Conservation (phyloP, 2,797 vertebrate species). For the Macroramphosus scolopax region DNA sequence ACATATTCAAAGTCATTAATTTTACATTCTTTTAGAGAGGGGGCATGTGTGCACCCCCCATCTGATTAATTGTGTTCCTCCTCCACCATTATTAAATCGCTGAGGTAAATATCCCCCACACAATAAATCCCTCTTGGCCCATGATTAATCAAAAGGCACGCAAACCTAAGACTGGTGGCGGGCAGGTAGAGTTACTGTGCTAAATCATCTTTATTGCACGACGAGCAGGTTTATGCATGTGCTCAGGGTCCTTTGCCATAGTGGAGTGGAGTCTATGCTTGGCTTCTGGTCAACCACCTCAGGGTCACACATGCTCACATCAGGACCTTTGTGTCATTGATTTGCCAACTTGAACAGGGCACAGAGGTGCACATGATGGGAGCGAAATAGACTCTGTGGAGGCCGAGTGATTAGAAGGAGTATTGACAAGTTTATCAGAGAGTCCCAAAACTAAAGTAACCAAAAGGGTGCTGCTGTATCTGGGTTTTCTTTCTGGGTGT, state of each 20-base stretch:
- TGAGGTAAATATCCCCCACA: slow-evolving; percentile 82
- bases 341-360: slow-evolving; percentile 50
- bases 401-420: slow-evolving; percentile 57
- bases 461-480: slow-evolving; percentile 1
- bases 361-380: slow-evolving; percentile 46
- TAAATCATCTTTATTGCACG: slow-evolving; percentile 81
- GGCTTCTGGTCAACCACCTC: slow-evolving; percentile 56
- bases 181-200: slow-evolving; percentile 76
- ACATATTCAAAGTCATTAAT: slow-evolving; percentile 83
- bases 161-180: slow-evolving; percentile 74
- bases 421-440: slow-evolving; percentile 34
- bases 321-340: slow-evolving; percentile 58
- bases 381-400: slow-evolving; percentile 52
- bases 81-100: slow-evolving; percentile 82
- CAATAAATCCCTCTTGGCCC: slow-evolving; percentile 81
- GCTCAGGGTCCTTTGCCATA: slow-evolving; percentile 38
- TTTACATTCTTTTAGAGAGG: slow-evolving; percentile 64
- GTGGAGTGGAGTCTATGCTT: slow-evolving; percentile 31
- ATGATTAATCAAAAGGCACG: slow-evolving; percentile 81
- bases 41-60: slow-evolving; percentile 60
- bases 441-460: slow-evolving; percentile 11
- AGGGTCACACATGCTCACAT: slow-evolving; percentile 41
- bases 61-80: slow-evolving; percentile 82
- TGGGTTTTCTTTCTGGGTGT: slow-evolving; percentile 5
- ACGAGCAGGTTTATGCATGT: slow-evolving; percentile 66